Base-by-base conservation (phyloP, 2,888 invertebrate species). In the Hydroisotoma schaefferi region DNA sequence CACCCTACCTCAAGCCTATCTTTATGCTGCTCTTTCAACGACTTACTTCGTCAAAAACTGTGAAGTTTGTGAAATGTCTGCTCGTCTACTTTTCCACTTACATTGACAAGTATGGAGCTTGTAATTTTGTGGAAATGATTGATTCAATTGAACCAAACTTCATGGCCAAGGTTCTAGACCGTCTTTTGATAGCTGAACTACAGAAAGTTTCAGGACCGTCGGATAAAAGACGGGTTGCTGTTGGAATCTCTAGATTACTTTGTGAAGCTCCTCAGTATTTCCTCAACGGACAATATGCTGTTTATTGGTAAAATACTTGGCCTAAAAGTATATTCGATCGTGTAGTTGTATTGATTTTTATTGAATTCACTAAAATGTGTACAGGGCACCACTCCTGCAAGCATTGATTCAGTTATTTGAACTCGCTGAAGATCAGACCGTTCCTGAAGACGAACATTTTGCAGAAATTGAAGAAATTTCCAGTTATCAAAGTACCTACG, bases 81-180 rank as follows among this genome's bases (percentile, higher is more conserved):
- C 86, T 97, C 63, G 90, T 93, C 0, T 98, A 95, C 80, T 87
- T 97, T 75, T 88, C 86, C 53, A 84, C 91, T 74, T 97, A 88
- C 79, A 84, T 87, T 1, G 84, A 90, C 48, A 88, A 89, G 76
- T 86, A 87, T 75, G 89, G 92, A 1, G 84, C 91, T 0, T 80
- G 82, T 55, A 79, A 82, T 54, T 81, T 98, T 18, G 82, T 94
- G 1, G 82, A 86, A 40, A 82, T 89, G 22, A 81, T 95, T 53
- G 93, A 95, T 76, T 84, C 85, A 18, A 90, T 95, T 71, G 95
- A 97, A 77, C 79, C 84, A 33, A 85, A 86, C 73, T 90, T 99
- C 89, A 98, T 97, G 81, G 86, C 87, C 26, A 97, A 97, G 95
- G 90, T 99, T 54, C 76, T 94, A 68, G 94, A 97, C 74, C 88